Conservation (phyloP, 2,888 invertebrate species). For the Sclerodermus sp. region DNA sequence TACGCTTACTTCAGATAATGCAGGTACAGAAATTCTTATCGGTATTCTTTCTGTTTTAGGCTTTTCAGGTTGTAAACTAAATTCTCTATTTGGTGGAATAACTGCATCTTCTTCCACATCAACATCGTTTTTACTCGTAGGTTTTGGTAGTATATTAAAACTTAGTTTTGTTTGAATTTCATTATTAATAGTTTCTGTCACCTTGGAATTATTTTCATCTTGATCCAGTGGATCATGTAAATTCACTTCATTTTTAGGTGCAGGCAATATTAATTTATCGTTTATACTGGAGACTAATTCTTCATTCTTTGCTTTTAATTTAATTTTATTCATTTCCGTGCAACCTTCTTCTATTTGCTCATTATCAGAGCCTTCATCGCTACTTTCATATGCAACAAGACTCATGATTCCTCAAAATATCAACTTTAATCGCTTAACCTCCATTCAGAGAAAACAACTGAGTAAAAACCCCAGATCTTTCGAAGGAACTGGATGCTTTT, state of each 20-base stretch:
- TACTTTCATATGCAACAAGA: conserved; percentile 51
- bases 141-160: no score
- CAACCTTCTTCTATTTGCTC: conserved; percentile 24
- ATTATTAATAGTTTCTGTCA: no score
- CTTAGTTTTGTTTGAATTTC: not conserved
- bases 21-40: not conserved
- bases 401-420: no score
- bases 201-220: not conserved
- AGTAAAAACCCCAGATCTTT: no score
- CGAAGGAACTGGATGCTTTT: no score
- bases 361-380: conserved; percentile 48
- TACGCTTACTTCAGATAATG: not conserved
- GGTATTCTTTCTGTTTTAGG: not conserved
- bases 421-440: no score
- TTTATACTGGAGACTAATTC: not conserved
- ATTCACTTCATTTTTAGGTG: conserved; percentile 35
- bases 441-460: no score
- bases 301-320: not conserved
- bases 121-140: not conserved
- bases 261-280: conserved; percentile 33
- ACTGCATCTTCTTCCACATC: not conserved
- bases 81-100: not conserved
- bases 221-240: not conserved
- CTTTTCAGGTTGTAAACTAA: not conserved
- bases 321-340: not conserved